phyloP scores from a whole-genome alignment of 2,888 invertebrate species.

The Melieria omissa region DNA sequence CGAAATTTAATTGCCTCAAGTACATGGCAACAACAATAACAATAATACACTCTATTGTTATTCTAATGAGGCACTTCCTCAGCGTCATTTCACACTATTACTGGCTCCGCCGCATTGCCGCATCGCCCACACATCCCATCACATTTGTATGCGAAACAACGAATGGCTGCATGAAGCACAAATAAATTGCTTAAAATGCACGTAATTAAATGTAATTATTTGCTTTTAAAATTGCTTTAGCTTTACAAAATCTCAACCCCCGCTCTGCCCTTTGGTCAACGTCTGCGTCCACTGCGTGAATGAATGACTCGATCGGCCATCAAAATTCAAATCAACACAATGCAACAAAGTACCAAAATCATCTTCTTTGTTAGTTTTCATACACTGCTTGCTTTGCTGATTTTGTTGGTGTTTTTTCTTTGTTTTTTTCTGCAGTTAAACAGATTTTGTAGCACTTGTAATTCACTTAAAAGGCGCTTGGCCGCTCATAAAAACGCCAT shows the following conservation, averaged over 20 bases:
- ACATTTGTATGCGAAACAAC: too few relatives aligned
- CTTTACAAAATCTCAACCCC: background rate
- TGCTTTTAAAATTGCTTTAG: constrained; percentile 30
- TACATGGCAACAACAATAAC: too few relatives aligned
- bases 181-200: constrained; percentile 39
- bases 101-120: background rate
- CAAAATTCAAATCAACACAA: background rate
- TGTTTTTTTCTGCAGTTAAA: too few relatives aligned
- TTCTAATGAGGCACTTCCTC: constrained; percentile 46
- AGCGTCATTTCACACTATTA: constrained; percentile 3
- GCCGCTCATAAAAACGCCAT: constrained; percentile 29
- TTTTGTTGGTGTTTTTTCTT: too few relatives aligned
- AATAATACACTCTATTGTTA: constrained; percentile 34
- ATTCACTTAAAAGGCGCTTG: constrained; percentile 33
- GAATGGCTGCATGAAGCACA: too few relatives aligned
- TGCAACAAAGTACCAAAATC: constrained; percentile 23
- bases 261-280: too few relatives aligned
- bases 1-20: constrained; percentile 29
- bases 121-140: too few relatives aligned
- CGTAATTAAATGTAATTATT: constrained; percentile 49
- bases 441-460: constrained; percentile 3
- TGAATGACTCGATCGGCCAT: background rate
- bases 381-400: too few relatives aligned
- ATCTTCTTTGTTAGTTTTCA: too few relatives aligned
- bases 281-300: too few relatives aligned